These are phyloP conservation scores for Parambassis ranga DNA, from an alignment of 2,797 vertebrate genomes.

Conservation along the genomic window DNA sequence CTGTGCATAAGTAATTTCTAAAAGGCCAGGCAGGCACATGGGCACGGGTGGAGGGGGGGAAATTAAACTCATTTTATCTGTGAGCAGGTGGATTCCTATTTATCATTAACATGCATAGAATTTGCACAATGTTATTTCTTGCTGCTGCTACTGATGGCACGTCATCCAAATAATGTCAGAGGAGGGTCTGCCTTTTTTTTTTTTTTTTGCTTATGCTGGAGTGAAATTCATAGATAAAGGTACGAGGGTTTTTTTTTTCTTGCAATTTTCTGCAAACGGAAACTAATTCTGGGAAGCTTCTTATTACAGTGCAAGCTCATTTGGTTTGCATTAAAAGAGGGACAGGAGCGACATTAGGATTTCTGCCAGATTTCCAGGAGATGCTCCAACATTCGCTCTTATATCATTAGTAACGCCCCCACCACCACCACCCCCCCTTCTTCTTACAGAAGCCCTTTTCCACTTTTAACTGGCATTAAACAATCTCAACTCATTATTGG, in stretches of 20 bases:
- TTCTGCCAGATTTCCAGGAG: slow-evolving; percentile 98
- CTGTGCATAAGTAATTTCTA: slow-evolving; percentile 99
- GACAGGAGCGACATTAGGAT: slow-evolving; percentile 98
- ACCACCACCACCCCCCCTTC: slow-evolving; percentile 9
- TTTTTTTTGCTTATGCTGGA: slow-evolving; percentile 96
- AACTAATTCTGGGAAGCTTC: slow-evolving; percentile 99
- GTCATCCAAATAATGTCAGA: slow-evolving; percentile 99
- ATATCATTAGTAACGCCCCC: slow-evolving; percentile 88
- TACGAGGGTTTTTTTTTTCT: slow-evolving; percentile 80
- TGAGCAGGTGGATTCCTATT: slow-evolving; percentile 99
- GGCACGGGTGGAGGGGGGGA: slow-evolving; percentile 82
- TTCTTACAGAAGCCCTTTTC: slow-evolving; percentile 46
- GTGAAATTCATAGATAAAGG: slow-evolving; percentile 99
- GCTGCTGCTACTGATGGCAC: slow-evolving; percentile 95
- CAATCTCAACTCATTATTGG: slow-evolving; percentile 76
- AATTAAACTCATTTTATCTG: slow-evolving; percentile 99
- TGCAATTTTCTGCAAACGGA: slow-evolving; percentile 99
- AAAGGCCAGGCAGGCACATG: slow-evolving; percentile 97
- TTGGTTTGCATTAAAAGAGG: slow-evolving; percentile 98
- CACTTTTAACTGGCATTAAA: slow-evolving; percentile 76
- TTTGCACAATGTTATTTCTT: slow-evolving; percentile 99
- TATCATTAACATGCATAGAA: slow-evolving; percentile 99
- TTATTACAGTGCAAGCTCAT: slow-evolving; percentile 97
- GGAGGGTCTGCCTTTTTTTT: slow-evolving; percentile 68
- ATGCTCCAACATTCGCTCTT: slow-evolving; percentile 88